A percentile compares a stretch with the other conserved stretches of the same genome.
Conservation (phyloP, 1,140 invertebrate genomes). For the Pseudomyrmex gracilis region DNA sequence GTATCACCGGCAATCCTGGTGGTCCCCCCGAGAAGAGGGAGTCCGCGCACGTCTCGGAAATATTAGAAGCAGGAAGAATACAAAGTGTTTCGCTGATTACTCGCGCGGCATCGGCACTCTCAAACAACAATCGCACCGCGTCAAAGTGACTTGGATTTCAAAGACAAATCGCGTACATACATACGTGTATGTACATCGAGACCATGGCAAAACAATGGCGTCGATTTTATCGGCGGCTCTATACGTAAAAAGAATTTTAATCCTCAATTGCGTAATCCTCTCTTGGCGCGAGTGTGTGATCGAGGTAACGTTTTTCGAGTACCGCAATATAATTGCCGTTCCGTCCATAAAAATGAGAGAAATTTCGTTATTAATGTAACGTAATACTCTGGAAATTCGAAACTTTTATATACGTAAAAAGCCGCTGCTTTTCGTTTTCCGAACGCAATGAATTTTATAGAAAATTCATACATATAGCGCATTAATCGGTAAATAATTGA, state of each 20-base stretch:
- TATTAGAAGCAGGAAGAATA: slow-evolving; percentile 76
- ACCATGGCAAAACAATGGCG: background rate
- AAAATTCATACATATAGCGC: background rate
- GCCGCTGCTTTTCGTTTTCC: background rate
- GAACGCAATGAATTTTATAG: background rate
- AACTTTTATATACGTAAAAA: background rate
- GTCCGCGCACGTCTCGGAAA: slow-evolving; percentile 73
- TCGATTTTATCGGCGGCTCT: slow-evolving; percentile 26
- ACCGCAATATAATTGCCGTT: no score
- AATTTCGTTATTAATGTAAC: slow-evolving; percentile 4
- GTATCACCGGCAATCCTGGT: slow-evolving; percentile 73
- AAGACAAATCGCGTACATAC: background rate
- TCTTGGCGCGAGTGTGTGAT: no score
- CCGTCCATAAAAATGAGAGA: background rate
- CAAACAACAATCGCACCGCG: slow-evolving; percentile 33
- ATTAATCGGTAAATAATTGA: background rate
- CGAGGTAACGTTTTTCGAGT: no score
- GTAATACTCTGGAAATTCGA: background rate
- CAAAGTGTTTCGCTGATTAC: slow-evolving; percentile 70
- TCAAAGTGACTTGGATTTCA: slow-evolving; percentile 16
- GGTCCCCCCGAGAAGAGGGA: slow-evolving; percentile 70
- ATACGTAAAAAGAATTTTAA: slow-evolving; percentile 41
- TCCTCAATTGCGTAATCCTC: background rate
- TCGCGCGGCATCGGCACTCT: slow-evolving; percentile 46
- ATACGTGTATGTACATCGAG: slow-evolving; percentile 52